Evolutionary conservation across 2,888 invertebrate species (phyloP), one percentile per base, ranked within the genome.

Genomic region (Dicyrtomina minuta): DNA sequence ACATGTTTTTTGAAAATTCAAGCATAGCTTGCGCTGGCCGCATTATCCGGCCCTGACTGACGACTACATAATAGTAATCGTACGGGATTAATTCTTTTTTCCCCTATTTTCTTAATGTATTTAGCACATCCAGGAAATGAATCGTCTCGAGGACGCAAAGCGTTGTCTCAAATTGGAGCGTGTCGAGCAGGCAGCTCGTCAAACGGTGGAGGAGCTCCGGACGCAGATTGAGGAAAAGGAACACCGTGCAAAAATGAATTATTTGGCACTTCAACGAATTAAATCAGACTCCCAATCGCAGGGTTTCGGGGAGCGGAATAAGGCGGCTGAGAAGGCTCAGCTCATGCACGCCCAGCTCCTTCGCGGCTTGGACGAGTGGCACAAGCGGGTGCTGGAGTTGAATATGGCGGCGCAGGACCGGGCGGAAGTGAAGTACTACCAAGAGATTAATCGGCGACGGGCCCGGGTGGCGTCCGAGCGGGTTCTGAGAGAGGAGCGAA

Each of bases 351-450:
- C 80, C 46, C 81, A 81, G 68, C 73, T 82, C 27, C 80, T 81
- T 24, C 75, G 79, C 49, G 82, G 81, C 13, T 79, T 82, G 66
- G 81, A 81, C 64, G 80, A 80, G 68, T 82, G 82, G 82, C 81
- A 82, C 70, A 80, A 80, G 46, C 80, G 81, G 68, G 81, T 82
- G 2, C 71, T 81, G 58, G 74, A 80, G 33, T 78, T 81, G 26
- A 81, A 82, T 58, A 76, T 81, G 73, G 79, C 79, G 67, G 80
- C 81, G 17, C 79, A 80, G 61, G 77, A 79, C 43, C 67, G 80
- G 65, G 82, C 82, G 2, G 79, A 79, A 55, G 76, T 79, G 44
- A 81, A 81, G 70, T 81, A 80, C n/a, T 76, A 76, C 2, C 72
- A 80, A 24, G 79, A 80, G 49, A 77, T 80, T 15, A 80, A 80